Evolutionary conservation across 2,113 vertebrate genomes (phyloP), one percentile per base, ranked within the genome.

Genomic region (Thymallus thymallus): DNA sequence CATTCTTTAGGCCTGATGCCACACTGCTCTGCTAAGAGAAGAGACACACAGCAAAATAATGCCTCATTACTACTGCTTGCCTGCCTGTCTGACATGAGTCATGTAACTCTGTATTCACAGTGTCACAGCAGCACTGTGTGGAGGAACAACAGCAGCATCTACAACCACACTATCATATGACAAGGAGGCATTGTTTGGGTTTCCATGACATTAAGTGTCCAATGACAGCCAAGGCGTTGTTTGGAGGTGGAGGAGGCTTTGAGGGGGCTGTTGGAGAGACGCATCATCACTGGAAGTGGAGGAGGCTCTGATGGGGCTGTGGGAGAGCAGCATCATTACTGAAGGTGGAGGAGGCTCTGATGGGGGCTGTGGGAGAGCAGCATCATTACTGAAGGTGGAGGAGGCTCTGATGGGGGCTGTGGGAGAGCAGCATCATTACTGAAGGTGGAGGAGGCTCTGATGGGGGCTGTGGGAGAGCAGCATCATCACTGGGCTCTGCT

Each of bases 1-100:
- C 82, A 23, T 79, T 69, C 77, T 82, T 80, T 32, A 81, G 85
- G 41, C 89, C 91, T 67, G 86, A 90, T 77, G 82, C 78, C 71
- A 86, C 80, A 1, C 48, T 51, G 48, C 48, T 51, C 71, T 79
- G 85, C 74, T 69, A 69, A 60, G 75, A 68, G 69, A 5, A 63
- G 79, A 45, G 71, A 73, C 51, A 76, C 14, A 48, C 72, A 23
- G 6, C 4, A 48, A 23, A 5, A 16, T 18, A 51, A 51, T 16
- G 16, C 12, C 16, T 51, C 14, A 5, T 16, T 18, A 18, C 12
- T 51, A 51, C 4, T 51, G 48, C 16, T 75, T 41, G 35, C 2
- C 35, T 41, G 35, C 35, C 35, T 10, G 7, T 41, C 7, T 41
- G 35, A 41, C 35, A 9, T 10, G 48, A 51, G 13, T 51, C 16